Base-by-base conservation (phyloP, 2,888 invertebrate species). In the Odontocerum albicorne region DNA sequence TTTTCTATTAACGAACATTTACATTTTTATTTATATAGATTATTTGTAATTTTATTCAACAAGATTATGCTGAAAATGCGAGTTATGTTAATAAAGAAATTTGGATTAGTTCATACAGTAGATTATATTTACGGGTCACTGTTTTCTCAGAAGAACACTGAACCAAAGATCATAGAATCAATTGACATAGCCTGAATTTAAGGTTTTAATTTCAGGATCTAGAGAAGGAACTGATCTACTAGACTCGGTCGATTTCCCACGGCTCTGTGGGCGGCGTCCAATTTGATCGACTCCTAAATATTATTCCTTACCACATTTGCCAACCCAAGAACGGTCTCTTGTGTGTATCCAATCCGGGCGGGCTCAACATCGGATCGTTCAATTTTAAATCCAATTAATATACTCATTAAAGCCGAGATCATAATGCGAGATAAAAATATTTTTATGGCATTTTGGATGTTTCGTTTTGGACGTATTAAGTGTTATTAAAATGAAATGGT, bases 401-500 rank as follows among this genome's bases (percentile, higher is more conserved):
- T 70, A 65, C 72, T 72, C 68, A 74, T 74, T 74, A 73, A 70
- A 69, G 64, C 67, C 55, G 63, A 69, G 73, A 73, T 73, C 65
- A 66, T 67, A 69, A 71, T 67, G 66, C 62, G 64, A 69, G 71
- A 72, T 72, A 66, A 63, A 55, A 53, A 53, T 49, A 62, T 60
- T 62, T 62, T 62, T 58, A 60, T 62, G 52, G 57, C 55, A 51
- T 55, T 60, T 57, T 46, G 53, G 52, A 57, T 49, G 57, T 45
- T 57, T 55, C 57, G 55, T 55, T 49, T 50, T 22, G 50, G 45
- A 36, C 45, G 52, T 27, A 53, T 59, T 57, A 59, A 50, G 57
- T 45, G 57, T 58, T 58, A 58, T 58, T 58, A 59, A 57, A 59
- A 54, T 45, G 42, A 59, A 59, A 59, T 55, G 43, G 56, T 46